phyloP scores from a whole-genome alignment of 2,797 vertebrate species.

The Hoplostethus mediterraneus region DNA sequence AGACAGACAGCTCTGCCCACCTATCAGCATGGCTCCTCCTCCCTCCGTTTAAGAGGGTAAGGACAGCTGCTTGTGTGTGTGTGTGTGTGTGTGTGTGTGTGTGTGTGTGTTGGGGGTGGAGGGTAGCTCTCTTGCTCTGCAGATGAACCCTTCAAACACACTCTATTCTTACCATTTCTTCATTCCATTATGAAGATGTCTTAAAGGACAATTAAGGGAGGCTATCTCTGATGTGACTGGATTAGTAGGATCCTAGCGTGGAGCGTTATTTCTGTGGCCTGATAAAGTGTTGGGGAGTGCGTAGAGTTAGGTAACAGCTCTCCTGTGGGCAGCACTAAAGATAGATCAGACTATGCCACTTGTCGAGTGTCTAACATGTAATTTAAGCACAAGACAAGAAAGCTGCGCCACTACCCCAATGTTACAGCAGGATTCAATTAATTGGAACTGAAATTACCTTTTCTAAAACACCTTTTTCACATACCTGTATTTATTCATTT shows the following conservation, averaged over 20 bases:
- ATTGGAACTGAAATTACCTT: neutral
- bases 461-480: neutral
- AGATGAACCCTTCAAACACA: conserved; percentile 18
- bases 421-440: conserved; percentile 4
- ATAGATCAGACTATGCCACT: conserved; percentile 78
- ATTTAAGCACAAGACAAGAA: conserved; percentile 65
- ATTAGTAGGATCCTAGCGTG: conserved; percentile 41
- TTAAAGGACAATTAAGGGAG: conserved; percentile 7
- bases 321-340: conserved; percentile 74
- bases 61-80: conserved; percentile 34
- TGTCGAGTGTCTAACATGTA: conserved; percentile 61
- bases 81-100: neutral
- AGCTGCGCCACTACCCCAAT: conserved; percentile 24
- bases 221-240: conserved; percentile 3
- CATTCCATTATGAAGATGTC: neutral
- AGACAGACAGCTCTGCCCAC: conserved; percentile 35
- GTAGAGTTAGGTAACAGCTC: conserved; percentile 67
- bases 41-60: conserved; percentile 1
- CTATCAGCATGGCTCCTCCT: conserved; percentile 29
- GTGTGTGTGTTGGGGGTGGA: neutral
- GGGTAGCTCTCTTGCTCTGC: conserved; percentile 1
- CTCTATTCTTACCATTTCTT: neutral
- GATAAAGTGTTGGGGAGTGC: conserved; percentile 53
- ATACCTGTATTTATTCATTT: neutral
- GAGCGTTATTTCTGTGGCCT: conserved; percentile 30